Evolutionary conservation across 1,140 invertebrate genomes (phyloP), one percentile per base, ranked within the genome.

Genomic region (Lepidurus packardi): DNA sequence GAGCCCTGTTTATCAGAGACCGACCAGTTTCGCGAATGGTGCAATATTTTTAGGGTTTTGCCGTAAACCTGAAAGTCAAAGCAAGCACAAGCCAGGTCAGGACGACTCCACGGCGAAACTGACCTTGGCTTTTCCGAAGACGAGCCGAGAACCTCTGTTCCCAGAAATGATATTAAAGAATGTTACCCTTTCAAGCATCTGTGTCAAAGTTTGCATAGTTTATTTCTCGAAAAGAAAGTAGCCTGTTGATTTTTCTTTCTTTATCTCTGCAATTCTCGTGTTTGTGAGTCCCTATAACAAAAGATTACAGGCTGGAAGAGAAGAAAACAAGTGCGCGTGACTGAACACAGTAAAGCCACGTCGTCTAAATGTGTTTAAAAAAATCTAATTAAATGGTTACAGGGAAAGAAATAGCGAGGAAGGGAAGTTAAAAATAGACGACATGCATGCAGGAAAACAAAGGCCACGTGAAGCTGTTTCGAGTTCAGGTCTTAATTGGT

Each of bases 241-340:
- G 34, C 34, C 34, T 34, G 34, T 34, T 34, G 34, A 34, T 34
- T 34, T 34, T 34, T 34, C 34, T 34, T 34, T 34, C 34, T 34
- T 34, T 34, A 34, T 34, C 34, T 34, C 34, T 3, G 34, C 34
- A 34, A 34, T 34, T 34, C 34, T 4, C 34, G 34, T 34, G 34
- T 34, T 34, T 34, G 34, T 34, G 34, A 34, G 34, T 4, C 34
- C 34, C 34, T 34, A 34, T 34, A 34, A 34, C 34, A 34, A 34
- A 34, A 65, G 13, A 65, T n/a, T n/a, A 65, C 7, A 16, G 53
- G 6, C 53, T 16, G 53, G 21, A 65, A 9, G 21, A n/a, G 16
- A n/a, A 21, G 53, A 65, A 21, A 65, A 65, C 53, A 65, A 65
- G 53, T 65, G 9, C 53, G 53, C 53, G 53, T 65, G 53, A 65